Evolutionary conservation across 2,888 invertebrate species (phyloP).

Genomic region (Loripinus fragilis): DNA sequence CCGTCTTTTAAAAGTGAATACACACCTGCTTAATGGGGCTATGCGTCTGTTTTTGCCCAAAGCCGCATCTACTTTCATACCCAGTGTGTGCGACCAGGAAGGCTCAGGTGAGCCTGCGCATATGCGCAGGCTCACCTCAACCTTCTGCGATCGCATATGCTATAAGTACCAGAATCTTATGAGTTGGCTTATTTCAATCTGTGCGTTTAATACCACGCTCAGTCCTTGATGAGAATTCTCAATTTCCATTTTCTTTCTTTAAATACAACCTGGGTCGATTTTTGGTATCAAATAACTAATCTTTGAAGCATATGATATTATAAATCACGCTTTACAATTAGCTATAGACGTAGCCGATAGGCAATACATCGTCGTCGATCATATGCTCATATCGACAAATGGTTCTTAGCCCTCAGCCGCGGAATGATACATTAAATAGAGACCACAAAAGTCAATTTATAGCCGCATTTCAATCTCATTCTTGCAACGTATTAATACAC

Average conservation of each 20-base stretch:
- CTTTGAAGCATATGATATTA: slow-evolving; percentile 43
- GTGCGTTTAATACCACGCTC: slow-evolving; percentile 1
- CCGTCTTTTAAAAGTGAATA: too few relatives aligned
- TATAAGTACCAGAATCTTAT: too few relatives aligned
- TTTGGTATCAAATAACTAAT: slow-evolving; percentile 47
- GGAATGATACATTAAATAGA: slow-evolving; percentile 49
- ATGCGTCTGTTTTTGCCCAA: too few relatives aligned
- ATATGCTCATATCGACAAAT: slow-evolving; percentile 56
- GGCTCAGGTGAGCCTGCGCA: too few relatives aligned
- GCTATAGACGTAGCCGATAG: slow-evolving; percentile 54
- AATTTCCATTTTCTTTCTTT: slow-evolving; percentile 20
- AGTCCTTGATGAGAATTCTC: slow-evolving; percentile 15
- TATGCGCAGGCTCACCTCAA: too few relatives aligned
- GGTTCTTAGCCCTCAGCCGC: slow-evolving; percentile 21
- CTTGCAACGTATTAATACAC: slow-evolving; percentile 60
- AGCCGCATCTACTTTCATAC: too few relatives aligned
- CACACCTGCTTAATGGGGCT: too few relatives aligned
- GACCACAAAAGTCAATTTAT: slow-evolving; percentile 53
- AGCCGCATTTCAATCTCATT: slow-evolving; percentile 61
- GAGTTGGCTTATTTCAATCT: slow-evolving; percentile 11
- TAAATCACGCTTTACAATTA: slow-evolving; percentile 64
- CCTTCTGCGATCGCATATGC: too few relatives aligned
- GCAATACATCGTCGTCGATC: slow-evolving; percentile 55
- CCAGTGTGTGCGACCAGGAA: too few relatives aligned
- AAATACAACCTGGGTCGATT: slow-evolving; percentile 28